These are phyloP conservation scores for Caradrina kadenii DNA, from an alignment of 2,888 invertebrate species.

Conservation along the genomic window DNA sequence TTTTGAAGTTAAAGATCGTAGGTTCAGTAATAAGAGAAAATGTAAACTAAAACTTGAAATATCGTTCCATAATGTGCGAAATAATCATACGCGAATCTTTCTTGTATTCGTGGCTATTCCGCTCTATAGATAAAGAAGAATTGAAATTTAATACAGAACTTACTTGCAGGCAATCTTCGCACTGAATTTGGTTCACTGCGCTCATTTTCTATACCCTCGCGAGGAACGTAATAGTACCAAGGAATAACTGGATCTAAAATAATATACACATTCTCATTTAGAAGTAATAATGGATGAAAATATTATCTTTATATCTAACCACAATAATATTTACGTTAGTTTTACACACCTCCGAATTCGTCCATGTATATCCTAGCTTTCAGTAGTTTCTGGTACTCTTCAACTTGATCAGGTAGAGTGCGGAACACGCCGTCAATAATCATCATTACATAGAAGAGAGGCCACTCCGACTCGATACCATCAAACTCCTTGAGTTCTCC, in stretches of 20 bases:
- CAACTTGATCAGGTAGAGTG: conserved; percentile 96
- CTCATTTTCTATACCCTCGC: conserved; percentile 93
- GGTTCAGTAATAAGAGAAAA: no score
- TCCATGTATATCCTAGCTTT: conserved; percentile 95
- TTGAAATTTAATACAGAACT: conserved; percentile 67
- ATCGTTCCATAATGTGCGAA: background rate
- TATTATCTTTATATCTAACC: background rate
- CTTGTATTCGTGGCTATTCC: background rate
- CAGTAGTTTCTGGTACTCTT: conserved; percentile 96
- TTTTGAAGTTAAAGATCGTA: background rate
- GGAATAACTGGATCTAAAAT: conserved; percentile 96
- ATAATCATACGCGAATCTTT: background rate
- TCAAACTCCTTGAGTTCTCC: conserved; percentile 99
- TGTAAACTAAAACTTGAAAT: background rate
- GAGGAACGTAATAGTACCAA: conserved; percentile 97
- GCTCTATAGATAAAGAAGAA: background rate
- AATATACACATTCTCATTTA: conserved; percentile 24
- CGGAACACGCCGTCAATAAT: conserved; percentile 98
- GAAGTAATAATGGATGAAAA: background rate
- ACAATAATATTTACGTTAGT: background rate
- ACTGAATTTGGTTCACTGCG: conserved; percentile 93
- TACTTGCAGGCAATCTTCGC: conserved; percentile 91
- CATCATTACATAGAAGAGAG: conserved; percentile 98
- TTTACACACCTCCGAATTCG: conserved; percentile 93
- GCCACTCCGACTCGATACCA: conserved; percentile 99